Conservation (phyloP, 1,140 invertebrate species). For the Mizuhopecten yessoensis region DNA sequence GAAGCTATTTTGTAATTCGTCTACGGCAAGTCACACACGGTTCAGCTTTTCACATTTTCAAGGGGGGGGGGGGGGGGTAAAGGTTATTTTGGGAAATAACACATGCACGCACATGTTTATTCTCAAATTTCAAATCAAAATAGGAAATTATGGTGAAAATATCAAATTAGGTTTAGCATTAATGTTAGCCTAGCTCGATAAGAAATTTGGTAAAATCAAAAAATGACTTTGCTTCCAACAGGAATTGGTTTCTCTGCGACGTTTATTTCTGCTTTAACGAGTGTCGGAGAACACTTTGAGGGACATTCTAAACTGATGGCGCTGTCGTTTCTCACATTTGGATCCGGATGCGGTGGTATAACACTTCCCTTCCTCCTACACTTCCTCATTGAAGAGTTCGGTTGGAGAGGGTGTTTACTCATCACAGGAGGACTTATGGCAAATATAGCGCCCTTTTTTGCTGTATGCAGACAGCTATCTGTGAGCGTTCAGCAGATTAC, state of each 20-base stretch:
- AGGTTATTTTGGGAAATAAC: no score
- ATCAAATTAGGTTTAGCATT: no score
- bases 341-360: background rate
- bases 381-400: background rate
- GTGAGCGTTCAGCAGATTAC: background rate
- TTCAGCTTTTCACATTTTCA: no score
- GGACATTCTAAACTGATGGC: constrained; percentile 44
- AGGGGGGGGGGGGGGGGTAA: no score
- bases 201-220: no score
- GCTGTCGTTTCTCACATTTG: constrained; percentile 15
- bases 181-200: no score
- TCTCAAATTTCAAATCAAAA: no score
- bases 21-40: no score
- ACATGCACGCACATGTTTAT: no score
- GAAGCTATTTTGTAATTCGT: no score
- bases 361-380: constrained; percentile 9
- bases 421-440: constrained; percentile 43
- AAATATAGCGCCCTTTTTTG: background rate
- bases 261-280: background rate
- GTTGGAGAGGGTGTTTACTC: constrained; percentile 50
- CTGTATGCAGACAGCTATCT: background rate
- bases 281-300: constrained; percentile 43
- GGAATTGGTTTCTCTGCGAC: constrained; percentile 46
- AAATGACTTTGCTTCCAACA: background rate
- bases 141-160: no score